A percentile compares a stretch with the other conserved stretches of the same genome.
phyloP scores from a whole-genome alignment of 2,113 vertebrate genomes.

The Antechinus flavipes region DNA sequence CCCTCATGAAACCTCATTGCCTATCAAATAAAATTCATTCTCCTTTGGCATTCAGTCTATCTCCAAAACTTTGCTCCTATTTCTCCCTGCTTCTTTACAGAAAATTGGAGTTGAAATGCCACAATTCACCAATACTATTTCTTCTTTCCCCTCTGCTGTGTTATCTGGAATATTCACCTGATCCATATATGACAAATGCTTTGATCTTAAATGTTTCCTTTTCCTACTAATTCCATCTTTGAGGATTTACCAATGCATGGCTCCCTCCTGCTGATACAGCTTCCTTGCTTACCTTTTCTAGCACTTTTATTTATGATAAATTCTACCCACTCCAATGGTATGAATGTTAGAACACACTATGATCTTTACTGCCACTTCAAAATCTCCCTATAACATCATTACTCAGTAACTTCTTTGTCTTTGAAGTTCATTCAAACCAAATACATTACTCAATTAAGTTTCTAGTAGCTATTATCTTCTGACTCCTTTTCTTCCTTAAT shows the following conservation, averaged over 20 bases:
- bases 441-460: background rate
- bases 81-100: background rate
- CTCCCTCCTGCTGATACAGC: background rate
- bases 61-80: background rate
- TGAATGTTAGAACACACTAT: background rate
- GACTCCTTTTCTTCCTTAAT: background rate
- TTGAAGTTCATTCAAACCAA: background rate
- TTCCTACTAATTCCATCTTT: background rate
- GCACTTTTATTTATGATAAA: background rate
- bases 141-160: background rate
- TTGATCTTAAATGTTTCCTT: background rate
- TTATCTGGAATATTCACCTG: background rate
- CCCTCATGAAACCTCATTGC: background rate
- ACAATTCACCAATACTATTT: background rate
- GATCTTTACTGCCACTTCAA: background rate
- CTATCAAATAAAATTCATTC: background rate
- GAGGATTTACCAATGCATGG: background rate
- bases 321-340: background rate
- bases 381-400: background rate
- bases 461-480: background rate
- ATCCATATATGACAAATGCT: background rate
- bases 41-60: background rate
- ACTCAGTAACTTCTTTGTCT: background rate
- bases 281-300: background rate
- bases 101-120: background rate